These are phyloP conservation scores for Scyliorhinus canicula DNA, from an alignment of 2,797 vertebrate species.

Conservation along the genomic window DNA sequence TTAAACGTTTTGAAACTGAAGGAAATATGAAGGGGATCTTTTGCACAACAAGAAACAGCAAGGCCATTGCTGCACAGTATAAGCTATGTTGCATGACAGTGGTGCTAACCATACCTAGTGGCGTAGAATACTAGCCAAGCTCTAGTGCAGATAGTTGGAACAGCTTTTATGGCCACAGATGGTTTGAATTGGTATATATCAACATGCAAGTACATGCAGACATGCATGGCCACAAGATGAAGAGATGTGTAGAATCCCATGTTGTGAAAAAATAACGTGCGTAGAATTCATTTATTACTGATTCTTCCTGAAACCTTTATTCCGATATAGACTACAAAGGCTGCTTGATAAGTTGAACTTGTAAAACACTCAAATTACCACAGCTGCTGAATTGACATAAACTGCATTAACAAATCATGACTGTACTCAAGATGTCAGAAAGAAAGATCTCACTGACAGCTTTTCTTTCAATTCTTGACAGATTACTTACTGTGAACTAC, in stretches of 20 bases:
- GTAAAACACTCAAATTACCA: slow-evolving; percentile 36
- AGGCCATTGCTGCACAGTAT: not conserved
- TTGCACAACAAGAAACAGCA: too few relatives aligned
- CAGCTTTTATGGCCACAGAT: not conserved
- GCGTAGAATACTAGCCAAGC: not conserved
- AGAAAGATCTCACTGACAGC: slow-evolving; percentile 37
- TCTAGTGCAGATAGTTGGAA: not conserved
- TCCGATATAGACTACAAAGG: not conserved
- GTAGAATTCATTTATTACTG: not conserved
- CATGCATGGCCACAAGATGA: not conserved
- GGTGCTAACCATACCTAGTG: not conserved
- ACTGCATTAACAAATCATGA: slow-evolving; percentile 35
- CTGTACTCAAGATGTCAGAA: slow-evolving; percentile 36
- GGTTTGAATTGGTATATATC: not conserved
- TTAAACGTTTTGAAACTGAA: not conserved
- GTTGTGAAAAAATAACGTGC: not conserved
- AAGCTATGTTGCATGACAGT: not conserved
- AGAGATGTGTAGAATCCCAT: not conserved
- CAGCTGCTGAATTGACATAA: slow-evolving; percentile 38
- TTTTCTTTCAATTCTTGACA: slow-evolving; percentile 38
- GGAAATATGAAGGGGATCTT: not conserved
- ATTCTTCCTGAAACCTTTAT: not conserved
- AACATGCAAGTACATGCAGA: not conserved
- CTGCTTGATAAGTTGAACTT: slow-evolving; percentile 17
- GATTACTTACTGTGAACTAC: slow-evolving; percentile 37